Evolutionary conservation across 2,888 invertebrate genomes (phyloP), one percentile per base, ranked within the genome.

Genomic region (Phalera bucephala): DNA sequence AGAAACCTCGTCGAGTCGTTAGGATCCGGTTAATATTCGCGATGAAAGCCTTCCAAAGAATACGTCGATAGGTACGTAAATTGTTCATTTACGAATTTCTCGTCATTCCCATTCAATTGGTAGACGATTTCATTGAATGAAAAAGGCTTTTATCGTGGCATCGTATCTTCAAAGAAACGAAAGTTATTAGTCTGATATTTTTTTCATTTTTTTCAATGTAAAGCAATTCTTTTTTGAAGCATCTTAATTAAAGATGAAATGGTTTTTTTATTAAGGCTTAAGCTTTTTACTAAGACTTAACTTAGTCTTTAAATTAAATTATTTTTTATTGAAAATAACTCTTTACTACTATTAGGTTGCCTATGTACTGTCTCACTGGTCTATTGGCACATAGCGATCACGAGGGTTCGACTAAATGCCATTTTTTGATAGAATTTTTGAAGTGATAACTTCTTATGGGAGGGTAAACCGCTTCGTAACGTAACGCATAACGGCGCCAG

Each of bases 41-140:
- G 42, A 39, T 44, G 36, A 57, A 51, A 52, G 40, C 45, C 46
- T 45, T 49, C 49, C 36, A 42, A 63, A 63, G 45, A 59, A 58
- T 58, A 54, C 42, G 11, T 27, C 30, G 19, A 46, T 49, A 52
- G 44, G 46, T 52, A 55, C 43, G 44, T 33, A 61, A 73, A 65
- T 64, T 62, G 57, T 61, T 64, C 61, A 58, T 58, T 64, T 53
- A 36, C 47, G 36, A 64, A 60, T 59, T 60, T 48, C 41, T 28
- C 45, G 44, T 47, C 56, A 33, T 36, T 56, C 39, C 39, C 33
- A 53, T 64, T 61, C 59, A 63, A 68, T 64, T 53, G 53, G 38
- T 48, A 35, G 56, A 45, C 50, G 52, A 59, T 63, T 63, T 53
- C 39, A 33, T 45, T 43, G 27, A 48, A 45, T 6, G 7, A 62